Evolutionary conservation across 2,888 invertebrate species (phyloP), one percentile per base, ranked within the genome.

Genomic region (Mesorhabditis spiculigera): DNA sequence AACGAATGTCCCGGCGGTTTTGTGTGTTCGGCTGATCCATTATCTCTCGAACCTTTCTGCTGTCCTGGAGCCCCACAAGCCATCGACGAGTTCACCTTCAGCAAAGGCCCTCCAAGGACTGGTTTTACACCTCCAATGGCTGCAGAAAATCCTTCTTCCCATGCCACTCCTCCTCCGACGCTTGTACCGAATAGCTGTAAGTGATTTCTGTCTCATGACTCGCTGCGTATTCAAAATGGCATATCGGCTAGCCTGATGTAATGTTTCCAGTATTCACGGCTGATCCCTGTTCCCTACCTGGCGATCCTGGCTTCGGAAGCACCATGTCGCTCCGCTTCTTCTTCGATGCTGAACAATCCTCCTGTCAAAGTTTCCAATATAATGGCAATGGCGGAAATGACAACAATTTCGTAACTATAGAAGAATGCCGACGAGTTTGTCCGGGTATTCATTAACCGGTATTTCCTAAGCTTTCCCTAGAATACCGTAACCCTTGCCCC

Each of bases 401-500:
- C 68, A 81, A 81, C 71, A 81, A 81, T 67, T 81, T 80, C 67
- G 63, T 80, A 70, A 76, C 74, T 6, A 69, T 73, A 61, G 72
- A 62, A 16, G 79, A 78, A 43, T 81, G 81, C 64, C 72, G 76
- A 44, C 69, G 68, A 10, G 72, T 73, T 28, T 81, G 81, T 68
- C 73, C 75, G 71, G 70, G 76, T 78, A 63, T 44, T 63, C 13
- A 42, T 62, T 43, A 43, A 58, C 4, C 58, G 8, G 5, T 58
- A 50, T 13, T 16, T 28, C 42, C 43, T 63, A 10, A 61, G 41
- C 67, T 62, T 13, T 63, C 66, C 72, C 70, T 73, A 80, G 80
- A 73, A 66, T 79, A 75, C 72, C 73, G 75, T 70, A 83, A 83
- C 71, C 82, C 84, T 43, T 84, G 84, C 72, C 79, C 81, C 6